phyloP scores from a whole-genome alignment of 2,797 vertebrate genomes.

The Rhodeus uyekii region DNA sequence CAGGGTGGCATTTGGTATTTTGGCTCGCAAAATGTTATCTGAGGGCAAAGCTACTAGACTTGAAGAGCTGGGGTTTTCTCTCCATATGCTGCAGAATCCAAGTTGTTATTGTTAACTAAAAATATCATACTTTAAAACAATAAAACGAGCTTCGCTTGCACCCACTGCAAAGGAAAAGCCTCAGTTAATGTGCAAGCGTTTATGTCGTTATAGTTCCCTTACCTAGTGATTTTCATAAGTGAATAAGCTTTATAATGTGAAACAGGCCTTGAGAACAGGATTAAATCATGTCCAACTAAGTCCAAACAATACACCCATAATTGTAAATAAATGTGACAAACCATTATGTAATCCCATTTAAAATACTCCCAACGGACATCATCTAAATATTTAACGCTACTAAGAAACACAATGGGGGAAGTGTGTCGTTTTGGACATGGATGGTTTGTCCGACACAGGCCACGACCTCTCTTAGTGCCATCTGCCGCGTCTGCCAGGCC shows the following conservation, averaged over 20 bases:
- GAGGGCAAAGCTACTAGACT: not conserved
- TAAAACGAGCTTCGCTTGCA: not conserved
- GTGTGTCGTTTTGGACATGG: slow-evolving; percentile 7
- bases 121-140: not conserved
- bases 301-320: slow-evolving; percentile 5
- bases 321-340: slow-evolving; percentile 16
- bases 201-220: not conserved
- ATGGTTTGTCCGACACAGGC: slow-evolving; percentile 49
- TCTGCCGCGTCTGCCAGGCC: slow-evolving; percentile 58
- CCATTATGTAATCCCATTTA: slow-evolving; percentile 6
- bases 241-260: not conserved
- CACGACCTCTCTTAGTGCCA: slow-evolving; percentile 56
- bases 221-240: not conserved
- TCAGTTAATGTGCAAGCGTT: not conserved
- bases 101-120: not conserved
- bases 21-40: slow-evolving; percentile 4
- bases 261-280: slow-evolving; percentile 1
- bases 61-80: not conserved
- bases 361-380: not conserved
- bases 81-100: not conserved
- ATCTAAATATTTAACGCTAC: slow-evolving; percentile 26
- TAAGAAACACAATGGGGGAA: not conserved
- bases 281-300: not conserved
- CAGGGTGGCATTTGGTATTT: slow-evolving; percentile 12
- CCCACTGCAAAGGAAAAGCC: not conserved